Conservation (phyloP, 2,797 vertebrate genomes). For the Numenius phaeopus region DNA sequence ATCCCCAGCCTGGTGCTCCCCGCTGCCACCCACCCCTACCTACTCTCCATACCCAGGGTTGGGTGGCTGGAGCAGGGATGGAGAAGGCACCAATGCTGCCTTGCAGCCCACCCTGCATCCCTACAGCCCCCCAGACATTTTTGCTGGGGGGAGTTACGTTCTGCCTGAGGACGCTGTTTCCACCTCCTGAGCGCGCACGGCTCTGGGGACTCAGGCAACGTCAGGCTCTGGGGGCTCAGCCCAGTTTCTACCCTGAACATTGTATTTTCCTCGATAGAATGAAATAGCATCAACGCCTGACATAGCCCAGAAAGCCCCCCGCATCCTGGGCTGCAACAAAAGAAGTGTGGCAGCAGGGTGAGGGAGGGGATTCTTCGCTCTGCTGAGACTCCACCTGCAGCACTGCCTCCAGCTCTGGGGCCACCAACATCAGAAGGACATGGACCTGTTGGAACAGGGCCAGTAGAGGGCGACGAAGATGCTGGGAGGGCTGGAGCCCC, state of each 20-base stretch:
- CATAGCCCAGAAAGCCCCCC: no score
- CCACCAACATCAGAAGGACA: no score
- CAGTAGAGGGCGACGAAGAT: no score
- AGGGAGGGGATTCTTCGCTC: no score
- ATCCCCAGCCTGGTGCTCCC: neutral
- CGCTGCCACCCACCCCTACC: neutral
- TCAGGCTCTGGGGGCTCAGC: neutral
- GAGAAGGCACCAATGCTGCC: neutral
- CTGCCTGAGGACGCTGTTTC: neutral
- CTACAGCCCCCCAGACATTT: neutral
- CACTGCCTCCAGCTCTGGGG: no score
- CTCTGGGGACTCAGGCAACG: accelerated
- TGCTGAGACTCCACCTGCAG: no score
- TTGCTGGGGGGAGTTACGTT: neutral
- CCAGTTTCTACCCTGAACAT: neutral
- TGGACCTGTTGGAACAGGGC: no score
- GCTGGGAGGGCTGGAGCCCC: no score
- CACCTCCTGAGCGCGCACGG: neutral
- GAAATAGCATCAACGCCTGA: neutral
- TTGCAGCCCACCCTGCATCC: neutral
- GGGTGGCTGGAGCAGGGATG: neutral
- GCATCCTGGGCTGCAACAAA: no score
- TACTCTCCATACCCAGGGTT: neutral
- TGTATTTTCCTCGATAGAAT: accelerated
- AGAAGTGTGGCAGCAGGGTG: no score